Percentiles rank a stretch among this genome's conserved stretches.
phyloP scores from a whole-genome alignment of 2,888 invertebrate genomes.

The Diachrysia chrysitis region DNA sequence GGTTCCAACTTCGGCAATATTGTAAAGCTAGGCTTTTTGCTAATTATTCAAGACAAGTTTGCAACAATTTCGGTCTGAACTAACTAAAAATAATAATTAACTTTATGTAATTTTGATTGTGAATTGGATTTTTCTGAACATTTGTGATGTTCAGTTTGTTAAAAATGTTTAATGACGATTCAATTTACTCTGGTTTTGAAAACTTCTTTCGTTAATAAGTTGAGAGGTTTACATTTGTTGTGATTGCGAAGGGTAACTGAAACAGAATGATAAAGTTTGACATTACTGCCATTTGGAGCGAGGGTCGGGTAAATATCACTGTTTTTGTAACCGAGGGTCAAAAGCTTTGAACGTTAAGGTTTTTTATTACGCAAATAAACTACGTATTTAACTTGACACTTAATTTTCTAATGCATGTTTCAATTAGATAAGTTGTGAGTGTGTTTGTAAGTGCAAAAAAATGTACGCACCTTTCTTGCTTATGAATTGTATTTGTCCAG shows the following conservation, averaged over 20 bases:
- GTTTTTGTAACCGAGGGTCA: slow-evolving; percentile 13
- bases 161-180: no score
- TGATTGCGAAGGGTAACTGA: slow-evolving; percentile 22
- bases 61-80: slow-evolving; percentile 10
- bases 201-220: slow-evolving; percentile 5
- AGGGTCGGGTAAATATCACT: slow-evolving; percentile 19
- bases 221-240: slow-evolving; percentile 21
- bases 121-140: slow-evolving; percentile 25
- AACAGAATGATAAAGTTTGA: slow-evolving; percentile 21
- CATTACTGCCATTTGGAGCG: slow-evolving; percentile 12
- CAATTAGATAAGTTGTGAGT: neutral
- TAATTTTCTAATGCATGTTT: neutral
- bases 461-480: no score
- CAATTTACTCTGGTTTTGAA: no score
- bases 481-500: no score
- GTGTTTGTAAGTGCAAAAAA: neutral
- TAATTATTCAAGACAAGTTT: slow-evolving; percentile 31
- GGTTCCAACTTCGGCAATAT: slow-evolving; percentile 47
- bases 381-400: neutral
- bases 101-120: neutral
- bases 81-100: slow-evolving; percentile 15
- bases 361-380: neutral
- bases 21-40: slow-evolving; percentile 29
- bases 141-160: no score
- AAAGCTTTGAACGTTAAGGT: neutral